Evolutionary conservation across 2,888 invertebrate genomes (phyloP).

Genomic region (Helobdella robusta): DNA sequence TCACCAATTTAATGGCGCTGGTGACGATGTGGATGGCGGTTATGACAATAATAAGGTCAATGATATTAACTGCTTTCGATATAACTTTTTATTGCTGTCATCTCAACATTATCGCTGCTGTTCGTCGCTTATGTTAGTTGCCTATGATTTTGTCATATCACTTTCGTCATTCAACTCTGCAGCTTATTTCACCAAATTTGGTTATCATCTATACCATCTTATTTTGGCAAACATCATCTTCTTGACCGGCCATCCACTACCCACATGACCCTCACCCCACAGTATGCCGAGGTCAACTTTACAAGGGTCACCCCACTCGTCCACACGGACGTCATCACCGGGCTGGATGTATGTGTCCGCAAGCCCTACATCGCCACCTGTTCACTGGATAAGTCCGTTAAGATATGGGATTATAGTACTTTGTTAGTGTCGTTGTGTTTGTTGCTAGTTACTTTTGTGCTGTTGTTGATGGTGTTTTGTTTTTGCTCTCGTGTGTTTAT

Average conservation of each 20-base stretch:
- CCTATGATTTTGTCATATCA: no score
- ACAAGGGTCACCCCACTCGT: constrained; percentile 31
- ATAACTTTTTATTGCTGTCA: not conserved
- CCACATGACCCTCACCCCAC: not conserved
- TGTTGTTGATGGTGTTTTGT: not conserved
- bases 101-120: no score
- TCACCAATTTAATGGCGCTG: constrained; percentile 45
- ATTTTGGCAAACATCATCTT: no score
- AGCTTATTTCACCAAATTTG: no score
- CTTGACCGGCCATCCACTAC: no score
- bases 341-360: constrained; percentile 74
- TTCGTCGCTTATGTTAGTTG: no score
- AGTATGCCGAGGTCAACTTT: constrained; percentile 23
- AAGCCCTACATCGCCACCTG: constrained; percentile 78
- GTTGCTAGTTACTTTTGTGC: no score
- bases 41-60: not conserved
- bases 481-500: not conserved
- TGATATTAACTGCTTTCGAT: not conserved
- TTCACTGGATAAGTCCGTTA: constrained; percentile 70
- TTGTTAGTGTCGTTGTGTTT: not conserved
- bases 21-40: not conserved
- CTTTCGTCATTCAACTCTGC: no score
- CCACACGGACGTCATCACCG: constrained; percentile 71
- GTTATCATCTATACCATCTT: no score
- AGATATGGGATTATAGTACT: constrained; percentile 69